These are phyloP conservation scores for Burhinus oedicnemus DNA, from an alignment of 2,113 vertebrate genomes.

Conservation along the genomic window DNA sequence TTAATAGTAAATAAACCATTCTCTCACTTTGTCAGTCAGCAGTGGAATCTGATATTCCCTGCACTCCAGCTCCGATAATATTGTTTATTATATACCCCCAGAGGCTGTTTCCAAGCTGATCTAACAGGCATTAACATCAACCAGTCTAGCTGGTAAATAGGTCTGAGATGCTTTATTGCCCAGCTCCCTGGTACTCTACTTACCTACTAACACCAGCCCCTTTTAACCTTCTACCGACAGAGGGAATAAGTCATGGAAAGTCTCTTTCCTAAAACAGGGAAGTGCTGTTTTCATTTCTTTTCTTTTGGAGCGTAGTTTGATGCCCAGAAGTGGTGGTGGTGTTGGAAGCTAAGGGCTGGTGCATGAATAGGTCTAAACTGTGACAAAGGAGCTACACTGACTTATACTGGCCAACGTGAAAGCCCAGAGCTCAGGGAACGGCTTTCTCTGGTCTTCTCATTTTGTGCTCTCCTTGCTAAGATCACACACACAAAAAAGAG, in stretches of 20 bases:
- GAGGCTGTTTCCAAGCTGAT: background rate
- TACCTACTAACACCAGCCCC: background rate
- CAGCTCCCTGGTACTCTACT: background rate
- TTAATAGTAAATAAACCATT: slow-evolving; percentile 32
- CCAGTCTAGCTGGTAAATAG: background rate
- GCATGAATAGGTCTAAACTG: background rate
- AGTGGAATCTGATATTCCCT: background rate
- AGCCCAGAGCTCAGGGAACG: background rate
- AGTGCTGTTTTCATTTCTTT: background rate
- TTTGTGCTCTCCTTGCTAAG: background rate
- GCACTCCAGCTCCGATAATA: background rate
- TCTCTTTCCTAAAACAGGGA: background rate
- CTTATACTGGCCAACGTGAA: rapidly evolving
- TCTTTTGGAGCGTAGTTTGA: background rate
- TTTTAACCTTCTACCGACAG: background rate
- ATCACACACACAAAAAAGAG: background rate
- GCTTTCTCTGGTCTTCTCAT: background rate
- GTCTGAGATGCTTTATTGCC: slow-evolving; percentile 1
- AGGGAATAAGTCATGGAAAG: background rate
- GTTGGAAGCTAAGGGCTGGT: background rate
- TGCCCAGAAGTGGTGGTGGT: background rate
- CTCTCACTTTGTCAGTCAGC: slow-evolving; percentile 17
- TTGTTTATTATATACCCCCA: slow-evolving; percentile 14
- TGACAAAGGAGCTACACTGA: background rate
- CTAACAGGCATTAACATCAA: slow-evolving; percentile 14